Percentiles rank a stretch among this genome's conserved stretches.
These are phyloP conservation scores for Eumacrocentrus americanus DNA, from an alignment of 2,888 invertebrate species.

Conservation along the genomic window DNA sequence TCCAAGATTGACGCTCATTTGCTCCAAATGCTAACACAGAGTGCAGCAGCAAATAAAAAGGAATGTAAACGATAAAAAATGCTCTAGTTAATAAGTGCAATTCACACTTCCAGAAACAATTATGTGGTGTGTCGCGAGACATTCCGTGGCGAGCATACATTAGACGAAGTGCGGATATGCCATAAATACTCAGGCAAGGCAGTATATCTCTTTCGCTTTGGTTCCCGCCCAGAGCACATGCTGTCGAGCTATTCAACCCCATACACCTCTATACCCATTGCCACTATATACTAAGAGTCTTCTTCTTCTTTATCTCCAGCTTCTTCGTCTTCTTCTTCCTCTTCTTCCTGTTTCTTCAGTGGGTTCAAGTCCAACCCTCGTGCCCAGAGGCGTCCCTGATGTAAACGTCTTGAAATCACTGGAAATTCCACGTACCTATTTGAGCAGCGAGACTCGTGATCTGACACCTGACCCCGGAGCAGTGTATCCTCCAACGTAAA, in stretches of 20 bases:
- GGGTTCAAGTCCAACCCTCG: neutral
- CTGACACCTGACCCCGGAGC: slow-evolving; percentile 52
- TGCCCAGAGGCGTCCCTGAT: neutral
- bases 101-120: slow-evolving; percentile 59
- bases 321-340: slow-evolving; percentile 35
- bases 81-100: slow-evolving; percentile 49
- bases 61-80: slow-evolving; percentile 9
- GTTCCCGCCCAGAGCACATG: slow-evolving; percentile 60
- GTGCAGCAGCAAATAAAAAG: slow-evolving; percentile 10
- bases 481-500: slow-evolving; percentile 37
- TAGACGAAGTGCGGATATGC: slow-evolving; percentile 57
- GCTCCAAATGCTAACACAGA: slow-evolving; percentile 7
- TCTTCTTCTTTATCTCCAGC: slow-evolving; percentile 19
- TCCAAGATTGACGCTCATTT: slow-evolving; percentile 15
- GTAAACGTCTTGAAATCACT: slow-evolving; percentile 21
- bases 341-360: neutral
- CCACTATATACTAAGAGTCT: slow-evolving; percentile 2
- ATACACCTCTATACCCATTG: slow-evolving; percentile 26
- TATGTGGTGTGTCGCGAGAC: slow-evolving; percentile 53
- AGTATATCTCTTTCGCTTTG: slow-evolving; percentile 60
- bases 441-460: slow-evolving; percentile 30
- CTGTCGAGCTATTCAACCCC: slow-evolving; percentile 44
- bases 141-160: slow-evolving; percentile 45
- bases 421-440: slow-evolving; percentile 29
- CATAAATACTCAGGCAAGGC: slow-evolving; percentile 59